phyloP scores from a whole-genome alignment of 2,113 vertebrate genomes.

The Narcine bancroftii region DNA sequence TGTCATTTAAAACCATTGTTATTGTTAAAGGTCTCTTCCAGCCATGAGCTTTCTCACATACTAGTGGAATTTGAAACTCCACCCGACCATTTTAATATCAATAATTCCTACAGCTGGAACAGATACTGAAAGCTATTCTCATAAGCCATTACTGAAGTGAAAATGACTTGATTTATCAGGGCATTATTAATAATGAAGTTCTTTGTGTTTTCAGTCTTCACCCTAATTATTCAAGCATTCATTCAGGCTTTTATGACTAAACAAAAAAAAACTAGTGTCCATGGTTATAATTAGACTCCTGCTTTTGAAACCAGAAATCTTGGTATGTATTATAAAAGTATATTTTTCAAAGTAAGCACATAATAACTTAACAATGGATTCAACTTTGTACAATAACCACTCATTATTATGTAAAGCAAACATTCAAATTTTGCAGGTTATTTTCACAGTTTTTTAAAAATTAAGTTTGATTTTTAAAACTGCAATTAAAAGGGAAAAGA shows the following conservation, averaged over 20 bases:
- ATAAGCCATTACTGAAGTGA: background rate
- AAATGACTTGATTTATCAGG: background rate
- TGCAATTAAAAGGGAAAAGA: background rate
- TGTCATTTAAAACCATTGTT: background rate
- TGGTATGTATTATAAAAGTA: background rate
- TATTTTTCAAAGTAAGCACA: background rate
- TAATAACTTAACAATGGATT: background rate
- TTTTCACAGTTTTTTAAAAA: background rate
- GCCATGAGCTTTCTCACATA: background rate
- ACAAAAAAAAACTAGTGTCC: background rate
- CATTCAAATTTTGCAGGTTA: too few species aligned
- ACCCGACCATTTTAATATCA: background rate
- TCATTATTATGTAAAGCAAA: too few species aligned
- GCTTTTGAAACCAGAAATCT: background rate
- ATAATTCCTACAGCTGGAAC: background rate
- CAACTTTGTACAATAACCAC: background rate
- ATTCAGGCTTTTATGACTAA: background rate
- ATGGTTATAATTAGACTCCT: background rate
- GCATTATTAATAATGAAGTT: background rate
- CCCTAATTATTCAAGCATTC: background rate
- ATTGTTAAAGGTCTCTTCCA: background rate
- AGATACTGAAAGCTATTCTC: background rate
- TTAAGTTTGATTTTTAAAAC: background rate
- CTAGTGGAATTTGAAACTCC: background rate
- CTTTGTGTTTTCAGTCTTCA: background rate